Evolutionary conservation across 2,113 vertebrate genomes (phyloP).

Genomic region (Ptychochromis oligacanthus): DNA sequence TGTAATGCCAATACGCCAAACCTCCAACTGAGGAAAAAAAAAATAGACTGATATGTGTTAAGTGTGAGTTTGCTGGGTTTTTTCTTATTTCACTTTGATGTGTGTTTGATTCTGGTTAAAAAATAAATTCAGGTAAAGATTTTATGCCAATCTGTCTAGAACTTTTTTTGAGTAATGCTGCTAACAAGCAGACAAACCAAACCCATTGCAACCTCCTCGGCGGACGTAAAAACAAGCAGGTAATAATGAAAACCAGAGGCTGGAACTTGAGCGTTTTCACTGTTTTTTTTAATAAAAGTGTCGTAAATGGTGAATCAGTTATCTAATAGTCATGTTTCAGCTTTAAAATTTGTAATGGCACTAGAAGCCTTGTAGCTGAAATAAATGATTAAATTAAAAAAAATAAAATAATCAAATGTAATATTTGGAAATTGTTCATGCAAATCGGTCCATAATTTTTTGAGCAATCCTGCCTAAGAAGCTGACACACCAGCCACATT

Average conservation of each 20-base stretch:
- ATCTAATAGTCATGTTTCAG: neutral
- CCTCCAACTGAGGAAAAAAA: neutral
- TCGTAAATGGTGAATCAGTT: neutral
- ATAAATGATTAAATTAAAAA: too few relatives aligned
- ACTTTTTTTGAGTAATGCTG: neutral
- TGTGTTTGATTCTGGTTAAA: neutral
- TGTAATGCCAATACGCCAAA: neutral
- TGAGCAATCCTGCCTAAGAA: too few relatives aligned
- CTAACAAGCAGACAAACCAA: neutral
- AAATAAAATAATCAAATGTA: too few relatives aligned
- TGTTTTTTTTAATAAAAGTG: neutral
- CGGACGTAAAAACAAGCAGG: neutral
- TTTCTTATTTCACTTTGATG: neutral
- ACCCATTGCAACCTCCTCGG: neutral
- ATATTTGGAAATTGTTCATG: neutral
- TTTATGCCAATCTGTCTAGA: neutral
- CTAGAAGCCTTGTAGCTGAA: too few relatives aligned
- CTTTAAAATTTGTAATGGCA: neutral
- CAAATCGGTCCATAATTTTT: too few relatives aligned
- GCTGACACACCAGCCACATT: neutral
- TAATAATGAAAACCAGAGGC: neutral
- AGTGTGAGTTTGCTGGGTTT: neutral
- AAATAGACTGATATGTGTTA: neutral
- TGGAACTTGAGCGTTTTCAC: neutral
- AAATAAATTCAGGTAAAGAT: neutral